Evolutionary conservation across 1,140 invertebrate species (phyloP).

Genomic region (Proctacanthus coquilletti): DNA sequence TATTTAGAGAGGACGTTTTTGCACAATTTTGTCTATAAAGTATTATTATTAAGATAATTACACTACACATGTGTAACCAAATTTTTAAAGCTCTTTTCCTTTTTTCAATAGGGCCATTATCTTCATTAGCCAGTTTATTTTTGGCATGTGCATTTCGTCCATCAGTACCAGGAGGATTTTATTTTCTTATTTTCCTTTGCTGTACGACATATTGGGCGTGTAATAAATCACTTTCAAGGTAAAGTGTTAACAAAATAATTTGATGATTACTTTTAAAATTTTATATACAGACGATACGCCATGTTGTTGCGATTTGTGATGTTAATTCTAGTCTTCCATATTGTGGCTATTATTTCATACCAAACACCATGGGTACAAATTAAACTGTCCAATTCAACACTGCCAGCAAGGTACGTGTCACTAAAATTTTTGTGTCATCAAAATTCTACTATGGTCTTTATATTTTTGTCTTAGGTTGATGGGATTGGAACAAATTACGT

Average conservation of each 20-base stretch:
- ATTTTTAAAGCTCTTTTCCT: constrained; percentile 10
- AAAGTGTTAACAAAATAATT: too few species aligned
- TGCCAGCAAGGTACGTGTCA: constrained; percentile 42
- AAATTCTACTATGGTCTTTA: constrained; percentile 1
- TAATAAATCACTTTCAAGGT: constrained; percentile 49
- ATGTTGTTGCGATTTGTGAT: constrained; percentile 53
- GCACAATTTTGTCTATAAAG: constrained; percentile 10
- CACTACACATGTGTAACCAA: constrained; percentile 4
- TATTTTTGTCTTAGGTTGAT: constrained; percentile 41
- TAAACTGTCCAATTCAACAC: constrained; percentile 47
- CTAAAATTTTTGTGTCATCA: background rate
- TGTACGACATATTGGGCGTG: constrained; percentile 76
- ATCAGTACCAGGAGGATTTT: constrained; percentile 62
- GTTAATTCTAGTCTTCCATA: constrained; percentile 58
- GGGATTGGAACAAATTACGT: constrained; percentile 44
- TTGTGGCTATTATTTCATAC: constrained; percentile 63
- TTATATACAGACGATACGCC: constrained; percentile 44
- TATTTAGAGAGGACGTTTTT: constrained; percentile 3
- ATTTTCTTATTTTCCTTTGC: constrained; percentile 71
- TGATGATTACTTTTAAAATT: constrained; percentile 1
- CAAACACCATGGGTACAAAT: constrained; percentile 74
- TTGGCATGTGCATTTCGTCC: constrained; percentile 61
- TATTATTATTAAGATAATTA: background rate
- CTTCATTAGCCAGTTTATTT: constrained; percentile 54
- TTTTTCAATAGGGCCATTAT: constrained; percentile 55